phyloP scores from a whole-genome alignment of 1,140 invertebrate species.

The Heliothis subflexa region DNA sequence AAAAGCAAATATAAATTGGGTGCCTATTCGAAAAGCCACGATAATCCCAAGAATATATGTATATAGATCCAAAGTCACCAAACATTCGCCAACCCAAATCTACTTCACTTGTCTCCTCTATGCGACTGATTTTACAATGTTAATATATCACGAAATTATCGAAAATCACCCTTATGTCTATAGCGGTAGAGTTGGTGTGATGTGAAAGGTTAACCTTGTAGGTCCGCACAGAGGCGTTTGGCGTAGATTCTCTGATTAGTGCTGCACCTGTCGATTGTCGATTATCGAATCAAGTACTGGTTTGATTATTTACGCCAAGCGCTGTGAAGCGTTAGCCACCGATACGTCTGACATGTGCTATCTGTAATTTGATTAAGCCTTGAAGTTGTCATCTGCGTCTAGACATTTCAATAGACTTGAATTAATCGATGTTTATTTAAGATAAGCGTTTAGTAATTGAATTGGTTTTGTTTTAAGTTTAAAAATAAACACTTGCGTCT shows the following conservation, averaged over 20 bases:
- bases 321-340: slow-evolving; percentile 49
- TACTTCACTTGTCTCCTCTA: slow-evolving; percentile 59
- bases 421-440: neutral
- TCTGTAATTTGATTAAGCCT: neutral
- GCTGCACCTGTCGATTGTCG: slow-evolving; percentile 57
- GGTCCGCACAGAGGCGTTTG: slow-evolving; percentile 50
- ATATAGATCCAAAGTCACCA: slow-evolving; percentile 53
- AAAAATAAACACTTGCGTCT: slow-evolving; percentile 4
- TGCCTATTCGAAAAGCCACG: neutral
- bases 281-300: slow-evolving; percentile 56
- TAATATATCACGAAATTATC: slow-evolving; percentile 27
- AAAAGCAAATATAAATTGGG: slow-evolving; percentile 13
- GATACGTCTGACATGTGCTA: slow-evolving; percentile 25
- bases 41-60: slow-evolving; percentile 36
- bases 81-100: slow-evolving; percentile 58
- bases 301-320: slow-evolving; percentile 56
- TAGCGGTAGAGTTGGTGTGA: neutral
- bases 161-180: slow-evolving; percentile 41
- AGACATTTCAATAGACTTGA: neutral
- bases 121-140: slow-evolving; percentile 55
- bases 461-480: neutral
- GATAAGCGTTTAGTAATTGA: neutral
- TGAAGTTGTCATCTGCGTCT: neutral
- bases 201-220: slow-evolving; percentile 33
- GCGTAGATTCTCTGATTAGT: slow-evolving; percentile 57